These are phyloP conservation scores for Nothoprocta perdicaria DNA, from an alignment of 2,113 vertebrate genomes.

Conservation along the genomic window DNA sequence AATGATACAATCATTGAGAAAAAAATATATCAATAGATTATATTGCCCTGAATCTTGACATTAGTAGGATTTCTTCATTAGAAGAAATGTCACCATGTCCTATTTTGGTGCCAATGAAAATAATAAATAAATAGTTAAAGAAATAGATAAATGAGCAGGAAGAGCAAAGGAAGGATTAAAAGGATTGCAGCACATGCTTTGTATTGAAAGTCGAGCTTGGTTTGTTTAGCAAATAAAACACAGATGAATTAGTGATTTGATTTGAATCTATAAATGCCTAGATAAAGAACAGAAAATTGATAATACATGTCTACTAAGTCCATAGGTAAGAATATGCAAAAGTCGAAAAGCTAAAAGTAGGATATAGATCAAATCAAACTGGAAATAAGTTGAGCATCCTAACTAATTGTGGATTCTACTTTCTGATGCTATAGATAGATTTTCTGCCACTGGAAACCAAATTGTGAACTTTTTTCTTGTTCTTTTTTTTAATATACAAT, in stretches of 20 bases:
- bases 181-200: not conserved
- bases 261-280: conserved; percentile 35
- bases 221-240: not conserved
- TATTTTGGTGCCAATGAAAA: conserved; percentile 1
- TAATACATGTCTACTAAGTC: not conserved
- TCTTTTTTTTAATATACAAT: conserved; percentile 32
- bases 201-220: not conserved
- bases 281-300: not conserved
- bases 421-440: conserved; percentile 51
- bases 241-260: not conserved
- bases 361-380: conserved; percentile 42
- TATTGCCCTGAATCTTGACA: not conserved
- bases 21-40: not conserved
- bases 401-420: conserved; percentile 57
- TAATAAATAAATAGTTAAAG: no score
- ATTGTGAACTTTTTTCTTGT: conserved; percentile 52
- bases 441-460: conserved; percentile 59
- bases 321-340: not conserved
- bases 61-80: not conserved
- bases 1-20: conserved; percentile 21
- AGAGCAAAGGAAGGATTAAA: not conserved
- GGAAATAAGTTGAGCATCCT: conserved; percentile 60
- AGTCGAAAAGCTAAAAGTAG: conserved; percentile 15
- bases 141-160: conserved; percentile 17
- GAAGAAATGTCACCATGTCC: no score